Evolutionary conservation across 2,888 invertebrate genomes (phyloP).

Genomic region (Tethea ocularis): DNA sequence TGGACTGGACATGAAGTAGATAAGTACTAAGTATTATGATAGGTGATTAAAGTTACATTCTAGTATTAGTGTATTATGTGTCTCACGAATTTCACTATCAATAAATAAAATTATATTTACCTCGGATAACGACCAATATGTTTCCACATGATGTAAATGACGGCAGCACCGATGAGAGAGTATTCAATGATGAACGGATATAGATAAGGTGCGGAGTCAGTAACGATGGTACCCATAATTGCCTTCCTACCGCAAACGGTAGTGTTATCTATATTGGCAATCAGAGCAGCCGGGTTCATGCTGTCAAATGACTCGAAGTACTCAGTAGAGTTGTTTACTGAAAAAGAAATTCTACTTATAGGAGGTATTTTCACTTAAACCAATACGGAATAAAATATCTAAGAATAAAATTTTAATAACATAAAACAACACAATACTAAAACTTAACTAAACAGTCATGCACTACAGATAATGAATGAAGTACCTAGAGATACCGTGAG

Average conservation of each 20-base stretch:
- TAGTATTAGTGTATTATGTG: not conserved
- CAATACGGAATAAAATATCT: not conserved
- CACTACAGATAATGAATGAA: not conserved
- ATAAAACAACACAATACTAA: constrained; percentile 4
- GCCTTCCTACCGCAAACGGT: constrained; percentile 91
- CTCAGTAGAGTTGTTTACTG: constrained; percentile 72
- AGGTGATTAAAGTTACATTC: not conserved
- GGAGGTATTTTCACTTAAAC: not conserved
- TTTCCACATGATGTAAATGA: constrained; percentile 98
- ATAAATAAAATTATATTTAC: constrained; percentile 63
- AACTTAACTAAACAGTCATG: constrained; percentile 3
- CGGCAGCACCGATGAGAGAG: constrained; percentile 96
- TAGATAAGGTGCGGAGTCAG: constrained; percentile 96
- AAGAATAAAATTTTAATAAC: not conserved
- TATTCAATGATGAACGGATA: constrained; percentile 98
- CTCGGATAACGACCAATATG: constrained; percentile 95
- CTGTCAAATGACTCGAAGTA: constrained; percentile 84
- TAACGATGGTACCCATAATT: constrained; percentile 96
- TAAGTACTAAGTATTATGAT: not conserved
- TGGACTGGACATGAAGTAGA: too few species aligned
- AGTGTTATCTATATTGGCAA: constrained; percentile 82
- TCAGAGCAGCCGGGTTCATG: constrained; percentile 84
- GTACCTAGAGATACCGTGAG: not conserved
- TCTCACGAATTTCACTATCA: not conserved
- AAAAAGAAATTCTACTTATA: constrained; percentile 37